A percentile compares a stretch with the other conserved stretches of the same genome.
Evolutionary conservation across 2,797 vertebrate genomes (phyloP).

Genomic region (Sebastes glaucus): DNA sequence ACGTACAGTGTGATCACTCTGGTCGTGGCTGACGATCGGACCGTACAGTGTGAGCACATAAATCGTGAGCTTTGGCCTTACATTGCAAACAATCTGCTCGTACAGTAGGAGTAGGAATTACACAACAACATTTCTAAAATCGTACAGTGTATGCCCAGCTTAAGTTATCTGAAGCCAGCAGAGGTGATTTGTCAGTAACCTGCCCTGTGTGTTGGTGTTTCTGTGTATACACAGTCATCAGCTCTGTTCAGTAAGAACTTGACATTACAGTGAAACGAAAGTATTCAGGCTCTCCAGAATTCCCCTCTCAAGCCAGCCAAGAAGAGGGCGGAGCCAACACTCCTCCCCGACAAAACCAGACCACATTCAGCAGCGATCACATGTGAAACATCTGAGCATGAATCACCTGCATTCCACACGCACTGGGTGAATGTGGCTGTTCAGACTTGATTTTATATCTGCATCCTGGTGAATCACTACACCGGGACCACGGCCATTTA

Average conservation of each 20-base stretch:
- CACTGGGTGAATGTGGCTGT: not conserved
- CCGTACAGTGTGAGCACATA: no score
- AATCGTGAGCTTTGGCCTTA: no score
- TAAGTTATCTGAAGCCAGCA: not conserved
- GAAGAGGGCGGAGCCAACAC: constrained; percentile 30
- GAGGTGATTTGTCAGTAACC: not conserved
- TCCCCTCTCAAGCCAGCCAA: constrained; percentile 52
- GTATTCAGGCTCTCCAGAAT: constrained; percentile 40
- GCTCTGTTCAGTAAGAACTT: not conserved
- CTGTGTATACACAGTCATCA: not conserved
- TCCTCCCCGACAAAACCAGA: constrained; percentile 10
- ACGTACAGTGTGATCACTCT: no score
- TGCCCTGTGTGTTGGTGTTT: not conserved
- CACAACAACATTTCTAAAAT: no score
- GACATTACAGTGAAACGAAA: constrained; percentile 28
- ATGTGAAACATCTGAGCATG: constrained; percentile 28
- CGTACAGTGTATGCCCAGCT: no score
- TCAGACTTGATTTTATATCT: not conserved
- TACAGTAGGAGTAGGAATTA: no score
- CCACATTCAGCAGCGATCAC: constrained; percentile 17
- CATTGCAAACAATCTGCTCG: no score
- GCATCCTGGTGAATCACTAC: not conserved
- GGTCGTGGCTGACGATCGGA: no score
- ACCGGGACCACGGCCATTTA: not conserved
- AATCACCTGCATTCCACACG: constrained; percentile 33